These are phyloP conservation scores for Atta cephalotes DNA, from an alignment of 1,140 invertebrate species.

Conservation along the genomic window DNA sequence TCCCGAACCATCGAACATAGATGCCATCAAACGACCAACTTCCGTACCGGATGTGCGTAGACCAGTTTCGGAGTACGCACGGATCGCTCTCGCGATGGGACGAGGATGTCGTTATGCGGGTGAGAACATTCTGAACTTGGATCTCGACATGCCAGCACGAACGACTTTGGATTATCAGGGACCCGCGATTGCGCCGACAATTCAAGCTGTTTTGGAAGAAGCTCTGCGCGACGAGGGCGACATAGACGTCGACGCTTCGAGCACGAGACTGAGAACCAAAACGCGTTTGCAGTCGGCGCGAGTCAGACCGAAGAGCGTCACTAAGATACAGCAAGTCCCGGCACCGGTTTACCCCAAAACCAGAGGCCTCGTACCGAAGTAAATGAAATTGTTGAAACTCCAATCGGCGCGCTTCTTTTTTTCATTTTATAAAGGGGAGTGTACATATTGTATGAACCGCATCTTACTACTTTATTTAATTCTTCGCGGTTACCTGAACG, in stretches of 20 bases:
- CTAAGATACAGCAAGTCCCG: conserved; percentile 81
- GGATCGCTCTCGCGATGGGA: conserved; percentile 88
- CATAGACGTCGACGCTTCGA: conserved; percentile 90
- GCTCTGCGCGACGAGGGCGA: conserved; percentile 91
- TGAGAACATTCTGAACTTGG: conserved; percentile 94
- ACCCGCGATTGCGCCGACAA: conserved; percentile 90
- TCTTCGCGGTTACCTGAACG: conserved; percentile 49
- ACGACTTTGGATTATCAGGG: conserved; percentile 93
- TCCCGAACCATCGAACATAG: conserved; percentile 82
- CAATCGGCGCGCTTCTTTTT: conserved; percentile 21
- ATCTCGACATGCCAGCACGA: conserved; percentile 92
- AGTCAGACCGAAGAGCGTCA: conserved; percentile 80
- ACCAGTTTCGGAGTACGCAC: conserved; percentile 91
- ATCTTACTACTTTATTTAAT: conserved; percentile 55
- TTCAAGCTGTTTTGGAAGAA: conserved; percentile 91
- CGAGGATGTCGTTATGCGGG: conserved; percentile 89
- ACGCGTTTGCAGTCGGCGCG: conserved; percentile 80
- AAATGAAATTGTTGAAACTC: conserved; percentile 66
- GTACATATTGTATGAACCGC: conserved; percentile 70
- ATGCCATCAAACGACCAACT: conserved; percentile 87
- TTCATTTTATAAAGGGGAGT: conserved; percentile 62
- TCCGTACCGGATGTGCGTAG: conserved; percentile 89
- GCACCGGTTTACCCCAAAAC: conserved; percentile 87
- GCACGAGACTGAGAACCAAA: conserved; percentile 79
- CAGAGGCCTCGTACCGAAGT: conserved; percentile 88